phyloP scores from a whole-genome alignment of 2,888 invertebrate species.

The Lamellibrachia satsuma region DNA sequence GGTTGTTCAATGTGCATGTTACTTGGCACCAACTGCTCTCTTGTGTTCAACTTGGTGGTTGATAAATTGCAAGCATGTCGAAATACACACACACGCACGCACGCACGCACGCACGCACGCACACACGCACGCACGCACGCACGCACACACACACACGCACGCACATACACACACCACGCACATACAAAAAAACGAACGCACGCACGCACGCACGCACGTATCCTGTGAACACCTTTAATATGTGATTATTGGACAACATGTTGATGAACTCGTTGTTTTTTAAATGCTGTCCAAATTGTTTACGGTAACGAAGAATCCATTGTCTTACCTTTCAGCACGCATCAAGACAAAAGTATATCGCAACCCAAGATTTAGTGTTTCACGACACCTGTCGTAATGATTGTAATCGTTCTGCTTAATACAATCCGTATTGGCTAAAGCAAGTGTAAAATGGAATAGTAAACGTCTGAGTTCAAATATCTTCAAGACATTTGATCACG shows the following conservation, averaged over 20 bases:
- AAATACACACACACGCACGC: no score
- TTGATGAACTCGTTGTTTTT: background rate
- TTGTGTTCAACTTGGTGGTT: no score
- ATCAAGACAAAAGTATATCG: background rate
- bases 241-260: background rate
- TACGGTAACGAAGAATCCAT: background rate
- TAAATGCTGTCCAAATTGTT: background rate
- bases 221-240: background rate
- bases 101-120: no score
- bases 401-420: background rate
- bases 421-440: no score
- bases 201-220: no score
- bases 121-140: no score
- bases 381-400: background rate
- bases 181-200: no score
- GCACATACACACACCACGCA: no score
- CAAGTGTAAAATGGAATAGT: background rate
- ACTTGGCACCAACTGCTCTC: no score
- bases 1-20: no score
- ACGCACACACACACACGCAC: no score
- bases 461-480: background rate
- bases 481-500: background rate
- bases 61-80: no score
- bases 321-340: background rate
- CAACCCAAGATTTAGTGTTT: background rate